Evolutionary conservation across 2,113 vertebrate genomes (phyloP), one percentile per base, ranked within the genome.

Genomic region (Lota lota): DNA sequence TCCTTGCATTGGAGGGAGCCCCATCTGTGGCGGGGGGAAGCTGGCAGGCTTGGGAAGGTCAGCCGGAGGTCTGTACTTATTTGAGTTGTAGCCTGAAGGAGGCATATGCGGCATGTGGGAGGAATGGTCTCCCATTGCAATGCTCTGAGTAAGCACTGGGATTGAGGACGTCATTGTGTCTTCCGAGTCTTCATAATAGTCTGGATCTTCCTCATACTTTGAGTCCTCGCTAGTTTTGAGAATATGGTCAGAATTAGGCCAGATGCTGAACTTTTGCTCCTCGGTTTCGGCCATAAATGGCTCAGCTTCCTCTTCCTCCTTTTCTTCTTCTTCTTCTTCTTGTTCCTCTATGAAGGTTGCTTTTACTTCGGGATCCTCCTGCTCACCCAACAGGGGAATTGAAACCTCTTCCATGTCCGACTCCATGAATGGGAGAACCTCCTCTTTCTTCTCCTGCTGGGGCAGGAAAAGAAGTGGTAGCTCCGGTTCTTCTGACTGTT

Each of bases 201-300:
- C 47, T 47, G 79, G 36, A 36, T 88, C 85, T 87, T 82, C 80
- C 0, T 75, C 22, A 73, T 83, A 81, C 28, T 89, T 82, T 1
- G 80, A 79, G 18, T 82, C 78, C 10, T 87, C 79, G 0, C 69
- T 78, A 4, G 74, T 40, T 86, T 91, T 93, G 78, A 93, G 81
- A 79, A 92, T 91, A 64, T 88, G 91, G 5, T 90, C 92, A 71
- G 92, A 90, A 73, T 93, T 93, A 53, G 92, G 91, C 92, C 92
- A 93, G 70, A 93, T 76, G 73, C 82, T 92, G 73, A 80, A 90
- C 69, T 88, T 91, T 73, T 91, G 86, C 59, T 75, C 70, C 60
- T 90, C 88, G 1, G 73, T 78, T 78, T 93, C 88, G 4, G 54
- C 17, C 24, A 82, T 72, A 0, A 78, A 6, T 10, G 77, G 66